phyloP scores from a whole-genome alignment of 2,113 vertebrate species.

The Penelope pileata region DNA sequence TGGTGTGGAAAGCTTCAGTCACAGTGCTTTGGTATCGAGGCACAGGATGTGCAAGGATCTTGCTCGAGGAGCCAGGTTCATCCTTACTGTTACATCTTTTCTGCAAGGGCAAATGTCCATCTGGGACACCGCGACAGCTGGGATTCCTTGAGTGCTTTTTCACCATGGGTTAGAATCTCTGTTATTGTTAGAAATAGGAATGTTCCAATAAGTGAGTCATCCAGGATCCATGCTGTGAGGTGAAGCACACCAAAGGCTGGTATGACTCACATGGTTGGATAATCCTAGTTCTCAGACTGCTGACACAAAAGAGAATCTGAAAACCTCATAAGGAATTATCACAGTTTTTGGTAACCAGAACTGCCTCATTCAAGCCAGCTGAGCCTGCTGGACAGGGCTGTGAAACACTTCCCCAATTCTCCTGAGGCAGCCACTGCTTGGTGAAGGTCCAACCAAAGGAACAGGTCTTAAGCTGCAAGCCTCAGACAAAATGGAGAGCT shows the following conservation, averaged over 20 bases:
- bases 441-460: not conserved
- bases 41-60: not conserved
- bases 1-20: not conserved
- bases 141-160: slow-evolving; percentile 60
- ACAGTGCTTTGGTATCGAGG: accelerated
- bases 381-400: not conserved
- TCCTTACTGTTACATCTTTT: not conserved
- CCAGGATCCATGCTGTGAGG: slow-evolving; percentile 41
- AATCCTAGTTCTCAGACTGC: slow-evolving; percentile 31
- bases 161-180: not conserved
- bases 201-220: slow-evolving; percentile 46
- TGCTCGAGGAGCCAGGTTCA: not conserved
- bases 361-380: not conserved
- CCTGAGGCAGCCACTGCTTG: not conserved
- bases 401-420: not conserved
- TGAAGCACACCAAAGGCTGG: not conserved
- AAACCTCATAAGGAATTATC: slow-evolving; percentile 17
- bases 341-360: not conserved
- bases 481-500: not conserved
- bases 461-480: not conserved
- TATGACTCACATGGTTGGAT: slow-evolving; percentile 53
- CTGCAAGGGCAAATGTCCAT: not conserved
- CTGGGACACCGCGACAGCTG: not conserved
- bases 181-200: slow-evolving; percentile 28
- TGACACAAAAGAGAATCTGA: slow-evolving; percentile 35